Base-by-base conservation (phyloP, 1,140 invertebrate genomes). In the Oedothorax gibbosus region DNA sequence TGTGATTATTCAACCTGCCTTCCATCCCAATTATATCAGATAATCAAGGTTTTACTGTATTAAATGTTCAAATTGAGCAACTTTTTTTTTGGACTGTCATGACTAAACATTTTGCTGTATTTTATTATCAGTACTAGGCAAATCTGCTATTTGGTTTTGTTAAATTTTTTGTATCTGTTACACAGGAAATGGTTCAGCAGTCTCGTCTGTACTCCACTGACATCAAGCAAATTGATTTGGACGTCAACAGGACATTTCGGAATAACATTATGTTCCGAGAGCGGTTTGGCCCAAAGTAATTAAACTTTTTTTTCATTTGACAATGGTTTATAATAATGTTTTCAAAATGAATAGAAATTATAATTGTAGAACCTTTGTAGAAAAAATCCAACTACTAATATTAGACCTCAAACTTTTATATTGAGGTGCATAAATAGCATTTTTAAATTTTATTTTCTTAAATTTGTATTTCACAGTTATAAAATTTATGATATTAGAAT, bases 191-290 rank as follows among this genome's bases (percentile, higher is more conserved):
- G 97, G 91, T 95, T 81, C 91, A 93, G 87, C 91, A 97, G 86
- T 97, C 97, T 2, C 93, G 96, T 87, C 92, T 94, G 85, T 95
- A 96, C 92, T 99, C 97, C 0, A 97, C 97, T n/a, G 98, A 99
- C 90, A 96, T 99, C 66, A 92, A 97, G 85, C 98, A 99, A 91
- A 99, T 99, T 87, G 98, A 99, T 92, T 94, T 99, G 57, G 98
- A 99, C 92, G 97, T 99, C 0, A 99, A 99, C 91, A 93, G 98
- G 88, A 99, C 99, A 88, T 99, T 99, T 90, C 93, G 98, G 87
- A 97, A 99, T 92, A 96, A 99, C 91, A 94, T 97, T 87, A 96
- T 97, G 92, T 98, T 96, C 91, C 93, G 97, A 87, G 94, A 98
- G 91, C 92, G 98, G 89, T 99, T 99, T 91, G 97, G 96, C 88